Evolutionary conservation across 2,797 vertebrate species (phyloP).

Genomic region (Poeciliopsis turneri): DNA sequence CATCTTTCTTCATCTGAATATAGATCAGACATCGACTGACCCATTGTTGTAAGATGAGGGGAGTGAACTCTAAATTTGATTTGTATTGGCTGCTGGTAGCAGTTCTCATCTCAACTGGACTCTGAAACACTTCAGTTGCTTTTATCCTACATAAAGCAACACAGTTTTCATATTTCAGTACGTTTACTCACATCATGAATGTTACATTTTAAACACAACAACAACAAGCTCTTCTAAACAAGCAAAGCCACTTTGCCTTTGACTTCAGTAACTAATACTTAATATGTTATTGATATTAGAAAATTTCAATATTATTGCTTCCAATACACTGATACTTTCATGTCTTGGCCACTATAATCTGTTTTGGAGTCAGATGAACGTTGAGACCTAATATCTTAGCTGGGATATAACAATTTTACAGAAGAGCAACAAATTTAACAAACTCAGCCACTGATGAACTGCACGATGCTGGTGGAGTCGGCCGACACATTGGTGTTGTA

Average conservation of each 20-base stretch:
- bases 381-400: too few relatives aligned
- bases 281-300: background rate
- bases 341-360: background rate
- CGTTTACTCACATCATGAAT: background rate
- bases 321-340: background rate
- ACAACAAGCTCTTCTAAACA: background rate
- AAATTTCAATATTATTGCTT: background rate
- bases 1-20: background rate
- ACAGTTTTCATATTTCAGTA: background rate
- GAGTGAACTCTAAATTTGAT: background rate
- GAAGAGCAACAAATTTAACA: too few relatives aligned
- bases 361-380: too few relatives aligned
- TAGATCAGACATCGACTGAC: background rate
- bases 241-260: background rate
- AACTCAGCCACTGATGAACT: too few relatives aligned
- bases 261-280: background rate
- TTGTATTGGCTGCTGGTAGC: background rate
- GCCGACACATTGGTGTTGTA: too few relatives aligned
- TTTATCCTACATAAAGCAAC: too few relatives aligned
- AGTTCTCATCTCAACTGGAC: background rate
- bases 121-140: too few relatives aligned
- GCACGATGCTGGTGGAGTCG: too few relatives aligned
- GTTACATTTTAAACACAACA: background rate
- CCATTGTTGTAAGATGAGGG: background rate
- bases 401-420: background rate